Evolutionary conservation across 2,113 vertebrate species (phyloP).

Genomic region (Charadrius vociferus): DNA sequence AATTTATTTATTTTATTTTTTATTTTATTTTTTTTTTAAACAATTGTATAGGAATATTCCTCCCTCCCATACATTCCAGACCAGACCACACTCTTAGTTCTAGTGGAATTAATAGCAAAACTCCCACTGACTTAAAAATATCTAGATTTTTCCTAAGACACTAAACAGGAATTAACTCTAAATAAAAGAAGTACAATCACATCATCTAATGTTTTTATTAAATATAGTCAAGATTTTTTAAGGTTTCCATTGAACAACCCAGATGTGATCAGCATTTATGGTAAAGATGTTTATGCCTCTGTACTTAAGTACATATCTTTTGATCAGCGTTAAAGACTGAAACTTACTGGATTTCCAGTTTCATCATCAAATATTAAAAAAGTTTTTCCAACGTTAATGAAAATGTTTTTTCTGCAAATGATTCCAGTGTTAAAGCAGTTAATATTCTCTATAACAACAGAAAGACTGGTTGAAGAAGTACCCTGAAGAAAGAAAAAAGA

Average conservation of each 20-base stretch:
- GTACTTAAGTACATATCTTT: neutral
- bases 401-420: slow-evolving; percentile 89
- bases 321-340: neutral
- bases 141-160: neutral
- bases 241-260: neutral
- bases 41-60: neutral
- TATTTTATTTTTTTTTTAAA: too few species aligned
- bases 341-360: slow-evolving; percentile 87
- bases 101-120: neutral
- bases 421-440: slow-evolving; percentile 89
- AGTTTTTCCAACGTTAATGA: slow-evolving; percentile 84
- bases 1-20: too few species aligned
- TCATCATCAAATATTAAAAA: slow-evolving; percentile 87
- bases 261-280: neutral
- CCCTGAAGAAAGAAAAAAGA: slow-evolving; percentile 71
- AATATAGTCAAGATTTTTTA: neutral
- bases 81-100: neutral
- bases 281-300: neutral
- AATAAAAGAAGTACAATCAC: neutral
- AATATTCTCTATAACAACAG: slow-evolving; percentile 85
- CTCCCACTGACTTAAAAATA: neutral
- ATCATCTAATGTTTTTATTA: neutral
- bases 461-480: slow-evolving; percentile 78
- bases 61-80: neutral
- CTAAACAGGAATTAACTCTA: neutral